Evolutionary conservation across 2,797 vertebrate species (phyloP), one percentile per base, ranked within the genome.

Genomic region (Liasis olivaceus): DNA sequence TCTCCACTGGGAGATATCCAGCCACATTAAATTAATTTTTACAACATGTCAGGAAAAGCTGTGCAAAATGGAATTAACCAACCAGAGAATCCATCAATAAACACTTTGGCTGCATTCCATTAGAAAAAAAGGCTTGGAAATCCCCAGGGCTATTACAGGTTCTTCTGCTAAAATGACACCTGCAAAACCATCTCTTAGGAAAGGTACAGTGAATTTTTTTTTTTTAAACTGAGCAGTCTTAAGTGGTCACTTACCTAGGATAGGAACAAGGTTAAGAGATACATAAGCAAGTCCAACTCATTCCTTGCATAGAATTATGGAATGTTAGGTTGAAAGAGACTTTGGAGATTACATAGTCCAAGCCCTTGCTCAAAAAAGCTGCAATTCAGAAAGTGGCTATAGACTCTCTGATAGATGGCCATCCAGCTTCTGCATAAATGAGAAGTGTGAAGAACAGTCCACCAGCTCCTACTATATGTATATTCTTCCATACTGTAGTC

Each of bases 21-120:
- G 92, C 64, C 89, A 93, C 85, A 42, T 87, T 93, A 93, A 93
- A 93, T 93, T 93, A 93, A 93, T 93, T 93, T 93, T 90, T 90
- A 93, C 89, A 90, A 90, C 85, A 47, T 93, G 89, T 90, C 66
- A 93, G 59, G 89, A 88, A 90, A 84, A 77, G 69, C 85, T 4
- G 47, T 81, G 42, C 85, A 81, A 87, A 90, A 90, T 90, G 59
- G 85, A 93, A 77, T 88, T 90, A 93, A 90, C 66, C 92, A 93
- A 93, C 85, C 92, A 89, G 31, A 87, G 85, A 90, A 93, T 56
- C 85, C 59, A 93, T 93, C 92, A 90, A 93, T 90, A 93, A 88
- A 88, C 47, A 81, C 22, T 26, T 88, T 93, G 92, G 85, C 85
- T 42, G 59, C 56, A 31, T 87, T 90, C 89, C 92, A 77, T 90